Base-by-base conservation (phyloP, 2,113 vertebrate genomes). In the Salvelinus fontinalis region DNA sequence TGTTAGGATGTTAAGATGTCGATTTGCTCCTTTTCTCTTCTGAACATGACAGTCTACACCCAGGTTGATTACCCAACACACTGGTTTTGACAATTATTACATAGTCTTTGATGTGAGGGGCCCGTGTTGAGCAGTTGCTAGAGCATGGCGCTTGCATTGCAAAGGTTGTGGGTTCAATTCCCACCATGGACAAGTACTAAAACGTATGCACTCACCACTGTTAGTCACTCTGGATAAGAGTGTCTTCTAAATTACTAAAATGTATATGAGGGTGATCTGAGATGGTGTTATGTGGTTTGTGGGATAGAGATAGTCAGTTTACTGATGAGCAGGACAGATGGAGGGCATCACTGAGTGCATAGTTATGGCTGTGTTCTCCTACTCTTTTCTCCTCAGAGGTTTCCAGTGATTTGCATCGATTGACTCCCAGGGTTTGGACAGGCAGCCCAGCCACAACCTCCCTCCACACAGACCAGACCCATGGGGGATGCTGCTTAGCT, bases 401-500 rank as follows among this genome's bases (percentile, higher is more conserved):
- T 84, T 44, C 39, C 72, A 11, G n/a, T n/a, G 3, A 62, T 88
- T 89, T 86, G 70, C 84, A 89, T 88, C 14, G 79, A 85, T 79
- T 82, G 85, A 81, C 88, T 90, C 81, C 76, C 78, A 83, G 31
- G 81, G 82, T 72, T 77, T 57, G 80, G 75, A 57, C 84, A 79
- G 78, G 80, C 84, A 70, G 78, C 88, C 81, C 76, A 80, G 86
- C 78, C 80, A 44, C 76, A 86, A 85, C 82, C 78, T 80, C 3
- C 62, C 77, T 82, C 73, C 48, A 71, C 83, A 62, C 14, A 44
- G 85, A 84, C 67, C 69, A 20, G 75, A 77, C 84, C 89, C 83
- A 62, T 13, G 79, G 87, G 91, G 88, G 86, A 20, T 51, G 57
- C 80, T 84, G 86, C 88, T 89, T 85, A 88, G 87, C 86, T 83